These are phyloP conservation scores for Mercenaria mercenaria DNA, from an alignment of 1,140 invertebrate genomes.

Conservation along the genomic window DNA sequence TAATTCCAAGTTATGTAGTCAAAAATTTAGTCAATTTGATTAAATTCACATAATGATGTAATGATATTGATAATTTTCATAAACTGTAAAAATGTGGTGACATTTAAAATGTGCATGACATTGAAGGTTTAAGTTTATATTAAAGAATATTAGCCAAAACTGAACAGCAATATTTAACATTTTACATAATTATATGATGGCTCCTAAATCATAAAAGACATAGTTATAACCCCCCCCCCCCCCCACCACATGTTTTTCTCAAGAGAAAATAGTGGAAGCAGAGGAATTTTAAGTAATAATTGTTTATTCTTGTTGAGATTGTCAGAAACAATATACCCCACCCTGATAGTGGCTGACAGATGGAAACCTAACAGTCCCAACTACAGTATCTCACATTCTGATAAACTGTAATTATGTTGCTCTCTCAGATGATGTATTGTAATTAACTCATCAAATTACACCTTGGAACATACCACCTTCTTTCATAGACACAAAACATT, in stretches of 20 bases:
- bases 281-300: background rate
- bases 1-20: no score
- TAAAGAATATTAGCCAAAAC: no score
- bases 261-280: background rate
- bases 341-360: slow-evolving; percentile 44
- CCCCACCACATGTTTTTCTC: background rate
- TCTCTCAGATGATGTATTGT: background rate
- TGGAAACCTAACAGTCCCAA: slow-evolving; percentile 9
- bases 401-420: slow-evolving; percentile 4
- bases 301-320: background rate
- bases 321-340: slow-evolving; percentile 46
- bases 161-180: no score
- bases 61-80: no score
- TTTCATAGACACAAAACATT: background rate
- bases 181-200: no score
- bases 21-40: no score
- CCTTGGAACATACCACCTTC: background rate
- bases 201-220: no score
- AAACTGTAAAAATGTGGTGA: no score
- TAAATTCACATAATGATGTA: no score
- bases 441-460: slow-evolving; percentile 20
- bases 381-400: background rate
- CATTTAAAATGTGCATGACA: no score
- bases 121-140: no score
- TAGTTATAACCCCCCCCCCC: no score